Evolutionary conservation across 2,113 vertebrate species (phyloP).

Genomic region (Pionites leucogaster): DNA sequence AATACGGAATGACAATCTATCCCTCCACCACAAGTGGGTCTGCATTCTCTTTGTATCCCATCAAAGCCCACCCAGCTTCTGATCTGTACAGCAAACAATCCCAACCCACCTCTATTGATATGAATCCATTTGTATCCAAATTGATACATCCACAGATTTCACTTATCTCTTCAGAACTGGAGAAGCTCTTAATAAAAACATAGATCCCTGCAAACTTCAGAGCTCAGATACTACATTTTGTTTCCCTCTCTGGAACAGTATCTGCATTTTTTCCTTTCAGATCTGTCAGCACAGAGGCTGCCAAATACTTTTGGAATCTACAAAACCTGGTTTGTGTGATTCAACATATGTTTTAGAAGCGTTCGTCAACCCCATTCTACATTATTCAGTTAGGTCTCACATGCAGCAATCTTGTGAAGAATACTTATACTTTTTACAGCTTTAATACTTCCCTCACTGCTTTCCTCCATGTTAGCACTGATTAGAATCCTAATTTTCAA

Average conservation of each 20-base stretch:
- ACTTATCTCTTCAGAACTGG: not conserved
- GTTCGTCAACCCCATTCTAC: not conserved
- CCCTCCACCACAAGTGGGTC: not conserved
- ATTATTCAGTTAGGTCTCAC: not conserved
- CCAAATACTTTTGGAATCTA: not conserved
- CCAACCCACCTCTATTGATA: not conserved
- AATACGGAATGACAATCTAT: not conserved
- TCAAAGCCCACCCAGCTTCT: not conserved
- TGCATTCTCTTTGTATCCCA: not conserved
- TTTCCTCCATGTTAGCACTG: constrained; percentile 4
- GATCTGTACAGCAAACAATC: not conserved
- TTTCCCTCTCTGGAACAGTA: not conserved
- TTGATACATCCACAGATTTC: not conserved
- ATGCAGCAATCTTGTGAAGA: not conserved
- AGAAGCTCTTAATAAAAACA: not conserved
- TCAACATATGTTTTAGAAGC: not conserved
- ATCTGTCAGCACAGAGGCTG: not conserved
- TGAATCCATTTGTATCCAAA: not conserved
- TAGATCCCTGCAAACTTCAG: not conserved
- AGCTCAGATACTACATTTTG: not conserved
- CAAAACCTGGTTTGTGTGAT: not conserved
- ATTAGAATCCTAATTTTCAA: constrained; percentile 57
- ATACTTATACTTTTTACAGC: not conserved
- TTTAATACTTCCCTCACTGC: not conserved
- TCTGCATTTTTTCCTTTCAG: not conserved